Evolutionary conservation across 2,888 invertebrate species (phyloP).

Genomic region (Eupsilia transversa): DNA sequence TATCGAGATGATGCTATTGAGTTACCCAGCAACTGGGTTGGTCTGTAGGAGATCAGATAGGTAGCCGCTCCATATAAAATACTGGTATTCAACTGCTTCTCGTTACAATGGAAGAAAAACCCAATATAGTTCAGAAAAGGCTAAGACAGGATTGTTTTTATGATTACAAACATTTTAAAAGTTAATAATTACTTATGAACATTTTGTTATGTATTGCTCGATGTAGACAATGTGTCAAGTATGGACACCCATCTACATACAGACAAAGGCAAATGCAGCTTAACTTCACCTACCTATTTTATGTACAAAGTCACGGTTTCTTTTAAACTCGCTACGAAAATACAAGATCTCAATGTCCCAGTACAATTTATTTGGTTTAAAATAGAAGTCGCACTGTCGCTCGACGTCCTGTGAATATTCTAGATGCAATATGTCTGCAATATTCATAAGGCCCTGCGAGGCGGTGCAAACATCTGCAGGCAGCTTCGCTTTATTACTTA

Average conservation of each 20-base stretch:
- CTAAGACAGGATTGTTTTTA: background rate
- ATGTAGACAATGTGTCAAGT: background rate
- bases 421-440: conserved; percentile 47
- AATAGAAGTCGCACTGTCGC: conserved; percentile 17
- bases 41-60: background rate
- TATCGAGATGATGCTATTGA: too few species aligned
- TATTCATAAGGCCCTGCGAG: conserved; percentile 37
- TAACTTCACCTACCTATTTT: background rate
- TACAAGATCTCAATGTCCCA: conserved; percentile 10
- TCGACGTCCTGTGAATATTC: conserved; percentile 46
- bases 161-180: background rate
- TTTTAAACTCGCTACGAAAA: conserved; percentile 11
- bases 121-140: too few species aligned
- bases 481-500: conserved; percentile 35
- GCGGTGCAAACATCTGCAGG: conserved; percentile 35
- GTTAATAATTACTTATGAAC: background rate
- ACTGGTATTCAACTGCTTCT: too few species aligned
- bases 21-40: too few species aligned
- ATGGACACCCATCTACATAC: background rate
- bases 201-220: background rate
- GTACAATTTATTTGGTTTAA: conserved; percentile 37
- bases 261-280: too few species aligned
- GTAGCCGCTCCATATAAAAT: too few species aligned
- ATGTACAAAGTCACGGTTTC: background rate
- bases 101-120: too few species aligned